Conservation (phyloP, 2,797 vertebrate genomes). For the Miichthys miiuy region DNA sequence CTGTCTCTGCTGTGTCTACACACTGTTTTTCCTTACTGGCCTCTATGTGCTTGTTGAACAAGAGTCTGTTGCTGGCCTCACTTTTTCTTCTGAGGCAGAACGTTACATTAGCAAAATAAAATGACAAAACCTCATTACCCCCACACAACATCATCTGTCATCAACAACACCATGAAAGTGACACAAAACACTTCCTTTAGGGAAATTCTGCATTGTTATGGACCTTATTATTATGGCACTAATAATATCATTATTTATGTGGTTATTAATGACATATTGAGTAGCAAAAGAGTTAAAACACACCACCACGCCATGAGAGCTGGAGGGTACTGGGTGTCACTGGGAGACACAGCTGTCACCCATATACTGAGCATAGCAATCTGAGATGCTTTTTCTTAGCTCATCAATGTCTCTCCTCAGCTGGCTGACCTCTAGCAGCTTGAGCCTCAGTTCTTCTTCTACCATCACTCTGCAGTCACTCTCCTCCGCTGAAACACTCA, state of each 20-base stretch:
- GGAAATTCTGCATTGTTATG: background rate
- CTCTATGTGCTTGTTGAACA: too few relatives aligned
- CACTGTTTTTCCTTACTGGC: too few relatives aligned
- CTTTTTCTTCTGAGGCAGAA: too few relatives aligned
- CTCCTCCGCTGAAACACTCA: slow-evolving; percentile 90
- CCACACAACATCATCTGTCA: too few relatives aligned
- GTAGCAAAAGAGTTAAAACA: background rate
- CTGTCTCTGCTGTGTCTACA: too few relatives aligned
- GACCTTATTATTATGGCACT: background rate
- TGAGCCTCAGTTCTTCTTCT: slow-evolving; percentile 87
- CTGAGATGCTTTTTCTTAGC: slow-evolving; percentile 88
- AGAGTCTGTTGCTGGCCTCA: too few relatives aligned
- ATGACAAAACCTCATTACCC: too few relatives aligned
- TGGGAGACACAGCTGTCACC: slow-evolving; percentile 39
- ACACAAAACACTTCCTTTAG: background rate
- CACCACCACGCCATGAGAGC: background rate
- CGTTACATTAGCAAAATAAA: too few relatives aligned
- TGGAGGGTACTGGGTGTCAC: slow-evolving; percentile 1
- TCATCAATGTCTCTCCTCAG: slow-evolving; percentile 93
- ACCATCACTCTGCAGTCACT: slow-evolving; percentile 83
- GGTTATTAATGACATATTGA: background rate
- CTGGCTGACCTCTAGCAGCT: slow-evolving; percentile 89
- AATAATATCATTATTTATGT: background rate
- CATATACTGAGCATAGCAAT: slow-evolving; percentile 47
- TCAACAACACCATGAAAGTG: background rate